phyloP scores from a whole-genome alignment of 1,140 invertebrate species.

The Drosophila neocordata region DNA sequence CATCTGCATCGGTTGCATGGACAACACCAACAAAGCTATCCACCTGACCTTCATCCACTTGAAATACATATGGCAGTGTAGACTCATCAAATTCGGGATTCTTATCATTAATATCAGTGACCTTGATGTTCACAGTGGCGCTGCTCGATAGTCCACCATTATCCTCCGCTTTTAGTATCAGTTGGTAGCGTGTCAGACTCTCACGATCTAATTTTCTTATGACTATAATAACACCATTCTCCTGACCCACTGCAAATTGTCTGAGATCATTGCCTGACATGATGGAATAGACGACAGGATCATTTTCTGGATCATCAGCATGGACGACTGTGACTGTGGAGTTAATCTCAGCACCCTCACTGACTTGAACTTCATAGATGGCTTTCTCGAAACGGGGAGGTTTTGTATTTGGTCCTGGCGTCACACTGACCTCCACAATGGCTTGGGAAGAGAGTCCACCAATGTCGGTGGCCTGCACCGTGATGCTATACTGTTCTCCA shows the following conservation, averaged over 20 bases:
- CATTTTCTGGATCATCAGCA: conserved; percentile 94
- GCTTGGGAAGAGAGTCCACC: conserved; percentile 90
- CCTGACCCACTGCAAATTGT: conserved; percentile 92
- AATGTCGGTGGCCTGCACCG: conserved; percentile 90
- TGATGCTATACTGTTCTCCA: conserved; percentile 94
- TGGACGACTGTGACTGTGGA: conserved; percentile 90
- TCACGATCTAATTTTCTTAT: conserved; percentile 93
- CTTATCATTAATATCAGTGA: conserved; percentile 95
- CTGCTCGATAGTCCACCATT: conserved; percentile 91
- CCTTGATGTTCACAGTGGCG: conserved; percentile 92
- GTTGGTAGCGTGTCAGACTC: conserved; percentile 91
- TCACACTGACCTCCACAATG: conserved; percentile 91
- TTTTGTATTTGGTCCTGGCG: conserved; percentile 92
- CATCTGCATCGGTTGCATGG: conserved; percentile 92
- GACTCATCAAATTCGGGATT: conserved; percentile 91
- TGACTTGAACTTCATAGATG: conserved; percentile 93
- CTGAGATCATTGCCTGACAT: conserved; percentile 92
- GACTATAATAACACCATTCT: conserved; percentile 91
- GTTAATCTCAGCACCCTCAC: conserved; percentile 93
- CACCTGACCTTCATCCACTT: conserved; percentile 90
- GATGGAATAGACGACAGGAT: conserved; percentile 92
- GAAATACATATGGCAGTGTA: conserved; percentile 89
- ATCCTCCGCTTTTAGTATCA: conserved; percentile 94
- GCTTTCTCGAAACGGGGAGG: conserved; percentile 91
- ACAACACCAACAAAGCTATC: conserved; percentile 89